Evolutionary conservation across 2,113 vertebrate genomes (phyloP), one percentile per base, ranked within the genome.

Genomic region (Trogon melanurus): DNA sequence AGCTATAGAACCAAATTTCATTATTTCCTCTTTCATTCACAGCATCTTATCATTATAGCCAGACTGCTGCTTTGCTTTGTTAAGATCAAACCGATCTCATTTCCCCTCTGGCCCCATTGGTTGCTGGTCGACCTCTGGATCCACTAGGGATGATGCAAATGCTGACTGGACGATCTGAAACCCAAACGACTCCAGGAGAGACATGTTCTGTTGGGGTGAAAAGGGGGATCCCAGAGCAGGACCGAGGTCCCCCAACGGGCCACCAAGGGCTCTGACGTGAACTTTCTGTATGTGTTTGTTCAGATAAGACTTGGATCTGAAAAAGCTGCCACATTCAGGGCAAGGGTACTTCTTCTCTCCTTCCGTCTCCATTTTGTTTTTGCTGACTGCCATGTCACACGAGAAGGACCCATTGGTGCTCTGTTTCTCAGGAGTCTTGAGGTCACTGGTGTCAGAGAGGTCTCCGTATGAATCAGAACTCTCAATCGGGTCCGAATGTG

Each of bases 131-230:
- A 98, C 99, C 91, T 99, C 99, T 16, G 99, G 98, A 91, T 99
- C 99, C 90, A 99, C 99, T 71, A 99, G 97, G 22, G 99, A 99
- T 8, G 99, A 99, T 9, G 99, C 99, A 88, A 99, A 99, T 3
- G 99, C 99, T 30, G 99, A 99, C 98, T 99, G 99, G 74, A 99
- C 99, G 89, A 99, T 99, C 98, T 99, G 99, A 97, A 99, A 99
- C 93, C 99, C 99, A 69, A 99, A 99, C 2, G 99, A 99, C 98
- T 99, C 99, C 9, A 99, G 98, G 67, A 99, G 98, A 85, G 99
- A 99, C 99, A 99, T 99, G 98, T 99, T 99, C 98, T 99, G 99
- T 97, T 99, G 99, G 62, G 99, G 98, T 79, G 99, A 99, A 95
- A 99, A 99, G 54, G 99, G 99, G 30, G 99, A 99, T 74, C 98